Evolutionary conservation across 1,140 invertebrate species (phyloP), one percentile per base, ranked within the genome.

Genomic region (Amyelois transitella): DNA sequence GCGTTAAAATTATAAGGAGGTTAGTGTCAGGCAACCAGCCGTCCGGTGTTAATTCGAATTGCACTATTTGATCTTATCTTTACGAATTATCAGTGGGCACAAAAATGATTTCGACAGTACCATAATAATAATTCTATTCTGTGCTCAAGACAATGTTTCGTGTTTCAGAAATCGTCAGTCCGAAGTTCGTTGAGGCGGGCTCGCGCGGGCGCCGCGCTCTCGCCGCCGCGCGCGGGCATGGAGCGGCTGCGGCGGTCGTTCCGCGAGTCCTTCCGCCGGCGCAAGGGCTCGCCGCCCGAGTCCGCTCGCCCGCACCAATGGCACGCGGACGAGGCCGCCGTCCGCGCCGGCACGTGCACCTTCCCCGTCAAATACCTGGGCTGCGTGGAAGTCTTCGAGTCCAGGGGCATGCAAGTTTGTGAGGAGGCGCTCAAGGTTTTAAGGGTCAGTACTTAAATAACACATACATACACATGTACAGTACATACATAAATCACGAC

Each of bases 341-440:
- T 99, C 1, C 90, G 98, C 32, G 94, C 95, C 14, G 98, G 97
- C 69, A 99, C 96, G 19, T 99, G 98, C 90, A 95, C 93, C 75
- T 99, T 99, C 90, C 93, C 96, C 70, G 98, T 99, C 60, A 98
- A 99, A 93, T 99, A 99, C 91, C 89, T 99, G 72, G 99, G 99
- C 62, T 98, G 97, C 89, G 96, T 99, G 0, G 98, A 99, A 90
- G 99, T 99, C 1, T 99, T 97, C 87, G 98, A 99, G 88, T 99
- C 98, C 0, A 92, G 98, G 74, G 98, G 99, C 17, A 99, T 99
- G 97, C 96, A 98, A 89, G 97, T 99, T 28, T 99, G 99, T 90
- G 99, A 99, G 88, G 97, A 99, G 88, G 98, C 98, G 18, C 91
- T 99, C 28, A 99, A 98, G 92, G 95, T 97, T 53, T 89, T 97